These are phyloP conservation scores for Zosterops lateralis DNA, from an alignment of 2,113 vertebrate genomes.

Conservation along the genomic window DNA sequence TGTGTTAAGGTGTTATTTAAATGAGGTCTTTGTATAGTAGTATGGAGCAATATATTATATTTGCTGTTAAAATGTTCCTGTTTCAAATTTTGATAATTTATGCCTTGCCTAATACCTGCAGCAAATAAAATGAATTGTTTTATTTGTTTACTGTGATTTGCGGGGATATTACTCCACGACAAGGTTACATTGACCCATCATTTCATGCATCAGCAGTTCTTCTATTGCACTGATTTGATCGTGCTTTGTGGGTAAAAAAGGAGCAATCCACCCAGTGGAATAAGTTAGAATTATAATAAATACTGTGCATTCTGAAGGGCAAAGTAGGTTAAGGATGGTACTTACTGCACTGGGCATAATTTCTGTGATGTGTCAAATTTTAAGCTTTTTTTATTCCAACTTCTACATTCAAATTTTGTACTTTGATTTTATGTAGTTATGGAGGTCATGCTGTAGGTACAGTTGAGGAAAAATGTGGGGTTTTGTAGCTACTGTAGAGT, in stretches of 20 bases:
- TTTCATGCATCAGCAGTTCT: slow-evolving; percentile 58
- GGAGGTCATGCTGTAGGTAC: background rate
- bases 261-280: slow-evolving; percentile 15
- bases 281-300: slow-evolving; percentile 54
- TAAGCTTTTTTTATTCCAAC: background rate
- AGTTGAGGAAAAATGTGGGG: background rate
- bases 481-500: background rate
- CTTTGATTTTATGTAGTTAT: background rate
- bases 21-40: background rate
- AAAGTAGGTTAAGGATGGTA: background rate
- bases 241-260: background rate
- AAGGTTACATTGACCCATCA: slow-evolving; percentile 49
- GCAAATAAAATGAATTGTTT: background rate
- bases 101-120: background rate
- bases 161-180: background rate
- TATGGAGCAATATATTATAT: background rate
- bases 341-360: background rate
- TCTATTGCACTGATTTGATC: slow-evolving; percentile 48
- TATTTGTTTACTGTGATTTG: slow-evolving; percentile 52
- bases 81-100: background rate
- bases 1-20: background rate
- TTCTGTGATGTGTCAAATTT: background rate
- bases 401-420: background rate
- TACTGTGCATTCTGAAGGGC: slow-evolving; percentile 26
- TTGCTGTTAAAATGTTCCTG: background rate